Evolutionary conservation across 92 coral and sea anemone species (phyloP).

Genomic region (Parazoanthus swiftii): DNA sequence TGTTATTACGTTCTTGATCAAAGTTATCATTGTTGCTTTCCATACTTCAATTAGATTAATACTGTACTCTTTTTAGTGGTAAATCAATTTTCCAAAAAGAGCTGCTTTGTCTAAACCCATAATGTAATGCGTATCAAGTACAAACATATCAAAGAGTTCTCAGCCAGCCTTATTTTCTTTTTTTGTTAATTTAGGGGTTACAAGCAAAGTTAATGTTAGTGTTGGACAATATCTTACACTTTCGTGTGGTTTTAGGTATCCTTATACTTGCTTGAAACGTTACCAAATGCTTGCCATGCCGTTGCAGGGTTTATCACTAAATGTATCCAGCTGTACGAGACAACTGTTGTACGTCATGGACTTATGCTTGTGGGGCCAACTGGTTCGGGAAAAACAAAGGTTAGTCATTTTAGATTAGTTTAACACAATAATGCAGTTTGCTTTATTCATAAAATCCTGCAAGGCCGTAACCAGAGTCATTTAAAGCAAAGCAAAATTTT

Average conservation of each 20-base stretch:
- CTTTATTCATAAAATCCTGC: not conserved
- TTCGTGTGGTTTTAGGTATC: not conserved
- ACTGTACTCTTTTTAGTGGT: no score
- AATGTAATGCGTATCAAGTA: no score
- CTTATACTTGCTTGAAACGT: no score
- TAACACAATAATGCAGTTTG: not conserved
- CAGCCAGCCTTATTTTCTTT: not conserved
- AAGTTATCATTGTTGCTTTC: no score
- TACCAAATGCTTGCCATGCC: not conserved
- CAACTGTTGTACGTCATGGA: conserved; percentile 98
- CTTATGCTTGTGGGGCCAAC: conserved; percentile 99
- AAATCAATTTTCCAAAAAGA: no score
- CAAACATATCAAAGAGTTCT: no score
- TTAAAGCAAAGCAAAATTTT: no score
- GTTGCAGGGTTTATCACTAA: conserved; percentile 82
- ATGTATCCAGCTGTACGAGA: conserved; percentile 94
- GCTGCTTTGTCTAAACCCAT: no score
- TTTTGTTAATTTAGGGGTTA: not conserved
- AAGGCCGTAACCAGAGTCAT: no score
- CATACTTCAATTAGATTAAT: no score
- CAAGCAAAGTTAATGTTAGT: not conserved
- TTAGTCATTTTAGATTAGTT: conserved; percentile 11
- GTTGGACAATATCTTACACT: not conserved
- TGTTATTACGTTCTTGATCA: no score
- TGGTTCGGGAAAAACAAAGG: conserved; percentile 97